Percentiles rank a stretch among this genome's conserved stretches.
phyloP scores from a whole-genome alignment of 2,113 vertebrate genomes.

The Corythoichthys intestinalis region DNA sequence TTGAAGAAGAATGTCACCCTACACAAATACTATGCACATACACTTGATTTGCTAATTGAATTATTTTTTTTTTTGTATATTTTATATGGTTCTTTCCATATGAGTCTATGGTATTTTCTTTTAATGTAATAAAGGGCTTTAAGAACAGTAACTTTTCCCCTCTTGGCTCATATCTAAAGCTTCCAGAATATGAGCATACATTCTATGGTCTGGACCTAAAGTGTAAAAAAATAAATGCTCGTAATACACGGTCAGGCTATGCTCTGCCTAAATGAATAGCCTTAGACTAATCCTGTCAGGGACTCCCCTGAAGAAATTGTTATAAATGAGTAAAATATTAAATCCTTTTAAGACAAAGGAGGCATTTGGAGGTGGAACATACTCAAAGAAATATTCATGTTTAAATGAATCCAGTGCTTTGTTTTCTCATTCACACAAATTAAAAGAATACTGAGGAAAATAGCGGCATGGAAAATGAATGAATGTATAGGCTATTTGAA shows the following conservation, averaged over 20 bases:
- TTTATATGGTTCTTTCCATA: conserved; percentile 25
- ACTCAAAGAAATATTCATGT: conserved; percentile 3
- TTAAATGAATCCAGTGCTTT: background rate
- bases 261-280: conserved; percentile 39
- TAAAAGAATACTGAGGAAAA: background rate
- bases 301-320: conserved; percentile 11
- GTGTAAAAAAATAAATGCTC: conserved; percentile 26
- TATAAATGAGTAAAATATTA: conserved; percentile 19
- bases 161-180: conserved; percentile 3
- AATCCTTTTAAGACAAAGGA: conserved; percentile 1
- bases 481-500: no score
- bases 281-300: conserved; percentile 43
- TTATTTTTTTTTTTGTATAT: conserved; percentile 3
- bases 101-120: background rate
- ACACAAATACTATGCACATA: conserved; percentile 7
- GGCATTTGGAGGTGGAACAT: conserved; percentile 5
- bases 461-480: no score
- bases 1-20: conserved; percentile 31
- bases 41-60: conserved; percentile 52
- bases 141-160: conserved; percentile 3
- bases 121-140: background rate
- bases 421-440: background rate
- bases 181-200: conserved; percentile 3
- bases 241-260: conserved; percentile 40
- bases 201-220: conserved; percentile 18